phyloP scores from a whole-genome alignment of 2,797 vertebrate genomes.

The Anabacerthia variegaticeps region DNA sequence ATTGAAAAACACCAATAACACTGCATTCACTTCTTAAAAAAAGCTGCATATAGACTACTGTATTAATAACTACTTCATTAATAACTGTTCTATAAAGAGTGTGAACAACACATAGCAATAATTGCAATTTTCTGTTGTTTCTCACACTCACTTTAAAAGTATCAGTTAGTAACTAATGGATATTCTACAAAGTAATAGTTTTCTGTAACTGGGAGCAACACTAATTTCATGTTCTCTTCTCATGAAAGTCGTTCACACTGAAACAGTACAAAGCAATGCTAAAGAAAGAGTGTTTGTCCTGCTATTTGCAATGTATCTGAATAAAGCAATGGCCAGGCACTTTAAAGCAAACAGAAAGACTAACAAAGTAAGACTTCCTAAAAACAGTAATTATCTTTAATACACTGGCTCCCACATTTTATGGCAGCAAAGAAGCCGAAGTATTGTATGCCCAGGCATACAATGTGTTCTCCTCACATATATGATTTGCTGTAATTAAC shows the following conservation, averaged over 20 bases:
- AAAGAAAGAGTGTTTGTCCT: not conserved
- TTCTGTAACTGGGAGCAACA: not conserved
- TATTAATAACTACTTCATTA: not conserved
- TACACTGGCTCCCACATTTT: not conserved
- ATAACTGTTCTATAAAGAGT: not conserved
- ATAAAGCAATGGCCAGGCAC: not conserved
- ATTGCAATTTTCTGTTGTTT: not conserved
- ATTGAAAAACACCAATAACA: not conserved
- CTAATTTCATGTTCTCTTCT: not conserved
- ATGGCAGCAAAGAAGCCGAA: not conserved
- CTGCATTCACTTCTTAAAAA: not conserved
- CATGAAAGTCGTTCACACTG: not conserved
- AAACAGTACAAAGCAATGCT: not conserved
- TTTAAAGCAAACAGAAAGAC: not conserved
- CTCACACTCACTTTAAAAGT: not conserved
- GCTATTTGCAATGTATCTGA: not conserved
- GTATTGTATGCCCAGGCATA: not conserved
- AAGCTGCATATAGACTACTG: not conserved
- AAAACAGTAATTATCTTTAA: constrained; percentile 4
- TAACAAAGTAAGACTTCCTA: not conserved
- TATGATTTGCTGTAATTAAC: not conserved
- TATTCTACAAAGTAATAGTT: not conserved
- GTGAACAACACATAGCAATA: not conserved
- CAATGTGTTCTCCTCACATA: not conserved
- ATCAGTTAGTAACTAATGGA: not conserved